Percentiles rank a stretch among this genome's conserved stretches.
Conservation (phyloP, 2,888 invertebrate species). For the Orthonychiurus folsomi region DNA sequence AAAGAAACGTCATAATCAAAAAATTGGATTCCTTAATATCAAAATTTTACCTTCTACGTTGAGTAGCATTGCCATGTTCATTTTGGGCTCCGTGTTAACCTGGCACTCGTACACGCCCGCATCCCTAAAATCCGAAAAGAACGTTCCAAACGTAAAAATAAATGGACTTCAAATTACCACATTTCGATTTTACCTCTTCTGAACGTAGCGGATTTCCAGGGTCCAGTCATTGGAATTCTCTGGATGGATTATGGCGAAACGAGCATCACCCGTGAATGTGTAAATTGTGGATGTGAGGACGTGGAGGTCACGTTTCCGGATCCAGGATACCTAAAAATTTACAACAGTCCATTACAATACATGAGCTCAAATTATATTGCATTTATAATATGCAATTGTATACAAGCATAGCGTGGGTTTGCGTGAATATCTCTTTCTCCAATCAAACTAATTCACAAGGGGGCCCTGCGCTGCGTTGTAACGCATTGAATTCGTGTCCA, state of each 20-base stretch:
- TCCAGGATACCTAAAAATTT: slow-evolving; percentile 65
- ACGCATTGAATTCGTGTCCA: no score
- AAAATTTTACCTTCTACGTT: slow-evolving; percentile 77
- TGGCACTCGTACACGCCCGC: slow-evolving; percentile 68
- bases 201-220: slow-evolving; percentile 71
- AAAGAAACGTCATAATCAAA: background rate
- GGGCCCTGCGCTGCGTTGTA: no score
- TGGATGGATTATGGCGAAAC: slow-evolving; percentile 75
- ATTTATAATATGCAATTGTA: no score
- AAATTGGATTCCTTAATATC: no score
- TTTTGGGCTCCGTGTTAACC: slow-evolving; percentile 82
- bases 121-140: background rate
- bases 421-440: no score
- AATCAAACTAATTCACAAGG: no score
- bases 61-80: slow-evolving; percentile 70
- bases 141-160: slow-evolving; percentile 8
- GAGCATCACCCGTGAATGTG: slow-evolving; percentile 77
- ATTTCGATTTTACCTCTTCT: slow-evolving; percentile 71
- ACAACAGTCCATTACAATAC: no score
- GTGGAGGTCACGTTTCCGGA: slow-evolving; percentile 70
- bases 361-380: no score
- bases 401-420: no score
- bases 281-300: slow-evolving; percentile 75
- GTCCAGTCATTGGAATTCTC: slow-evolving; percentile 81
- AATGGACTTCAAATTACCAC: no score